Conservation (phyloP, 1,140 invertebrate species). For the Psilanteris sp. region DNA sequence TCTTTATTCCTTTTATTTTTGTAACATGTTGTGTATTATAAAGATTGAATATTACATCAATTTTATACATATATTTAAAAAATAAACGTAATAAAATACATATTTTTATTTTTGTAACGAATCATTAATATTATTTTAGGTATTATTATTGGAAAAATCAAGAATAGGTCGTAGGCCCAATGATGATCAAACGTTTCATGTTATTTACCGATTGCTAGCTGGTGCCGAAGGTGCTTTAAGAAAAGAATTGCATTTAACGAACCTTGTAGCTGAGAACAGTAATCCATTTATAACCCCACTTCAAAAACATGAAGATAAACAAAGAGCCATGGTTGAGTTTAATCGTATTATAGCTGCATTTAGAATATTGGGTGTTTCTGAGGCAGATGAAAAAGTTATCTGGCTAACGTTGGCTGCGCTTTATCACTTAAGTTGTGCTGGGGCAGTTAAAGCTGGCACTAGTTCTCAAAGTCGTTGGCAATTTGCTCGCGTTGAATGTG, state of each 20-base stretch:
- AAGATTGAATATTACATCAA: no score
- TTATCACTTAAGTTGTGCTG: constrained; percentile 94
- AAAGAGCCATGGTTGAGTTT: constrained; percentile 89
- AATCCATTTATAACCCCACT: constrained; percentile 89
- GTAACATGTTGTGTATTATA: no score
- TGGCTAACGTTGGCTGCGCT: constrained; percentile 94
- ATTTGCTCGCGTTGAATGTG: constrained; percentile 90
- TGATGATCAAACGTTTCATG: constrained; percentile 89
- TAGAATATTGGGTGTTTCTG: constrained; percentile 85
- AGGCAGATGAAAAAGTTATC: constrained; percentile 89
- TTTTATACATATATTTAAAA: no score
- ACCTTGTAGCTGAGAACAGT: constrained; percentile 85
- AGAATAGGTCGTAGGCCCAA: constrained; percentile 85
- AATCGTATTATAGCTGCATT: constrained; percentile 88
- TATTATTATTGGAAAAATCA: constrained; percentile 87
- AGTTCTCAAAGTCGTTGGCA: constrained; percentile 83
- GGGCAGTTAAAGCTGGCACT: constrained; percentile 84
- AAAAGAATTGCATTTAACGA: constrained; percentile 91
- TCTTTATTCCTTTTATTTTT: no score
- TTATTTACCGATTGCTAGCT: constrained; percentile 90
- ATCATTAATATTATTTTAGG: no score
- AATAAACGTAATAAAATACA: no score
- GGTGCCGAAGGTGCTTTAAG: constrained; percentile 88
- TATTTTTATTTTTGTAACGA: no score
- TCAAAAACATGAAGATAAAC: constrained; percentile 90